A percentile compares a stretch with the other conserved stretches of the same genome.
Conservation (phyloP, 2,797 vertebrate genomes). For the Margarornis squamiger region DNA sequence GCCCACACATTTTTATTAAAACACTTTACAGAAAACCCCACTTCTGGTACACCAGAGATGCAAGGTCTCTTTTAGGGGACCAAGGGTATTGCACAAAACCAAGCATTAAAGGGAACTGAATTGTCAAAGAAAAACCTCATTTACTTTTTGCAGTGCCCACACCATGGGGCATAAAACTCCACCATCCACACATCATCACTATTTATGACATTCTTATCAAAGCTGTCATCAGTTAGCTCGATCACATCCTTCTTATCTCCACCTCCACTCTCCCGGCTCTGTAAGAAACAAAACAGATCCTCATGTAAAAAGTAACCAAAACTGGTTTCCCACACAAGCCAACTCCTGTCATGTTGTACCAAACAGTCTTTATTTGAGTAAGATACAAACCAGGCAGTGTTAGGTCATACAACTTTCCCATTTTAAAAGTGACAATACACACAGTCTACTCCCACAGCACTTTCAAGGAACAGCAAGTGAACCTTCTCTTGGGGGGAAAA, state of each 20-base stretch:
- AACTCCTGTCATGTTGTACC: not conserved
- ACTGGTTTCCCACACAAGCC: not conserved
- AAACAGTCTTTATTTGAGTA: not conserved
- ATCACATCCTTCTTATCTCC: constrained; percentile 86
- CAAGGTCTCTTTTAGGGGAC: not conserved
- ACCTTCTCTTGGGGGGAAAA: not conserved
- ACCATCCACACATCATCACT: constrained; percentile 92
- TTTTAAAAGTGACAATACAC: not conserved
- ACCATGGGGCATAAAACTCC: constrained; percentile 98
- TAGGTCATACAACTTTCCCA: not conserved
- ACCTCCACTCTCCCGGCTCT: constrained; percentile 75
- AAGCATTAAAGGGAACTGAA: not conserved
- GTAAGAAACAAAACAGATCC: constrained; percentile 24
- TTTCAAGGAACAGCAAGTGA: not conserved
- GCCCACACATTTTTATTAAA: not conserved
- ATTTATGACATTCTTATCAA: constrained; percentile 85
- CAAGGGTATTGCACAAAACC: not conserved
- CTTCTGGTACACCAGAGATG: not conserved
- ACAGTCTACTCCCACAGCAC: not conserved
- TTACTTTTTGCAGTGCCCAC: constrained; percentile 99
- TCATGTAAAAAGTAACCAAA: not conserved
- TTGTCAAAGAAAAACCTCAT: constrained; percentile 25
- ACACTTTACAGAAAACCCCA: not conserved
- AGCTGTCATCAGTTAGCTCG: constrained; percentile 93
- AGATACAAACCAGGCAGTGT: not conserved